phyloP scores from a whole-genome alignment of 1,140 invertebrate genomes.

The Drosophila auraria region DNA sequence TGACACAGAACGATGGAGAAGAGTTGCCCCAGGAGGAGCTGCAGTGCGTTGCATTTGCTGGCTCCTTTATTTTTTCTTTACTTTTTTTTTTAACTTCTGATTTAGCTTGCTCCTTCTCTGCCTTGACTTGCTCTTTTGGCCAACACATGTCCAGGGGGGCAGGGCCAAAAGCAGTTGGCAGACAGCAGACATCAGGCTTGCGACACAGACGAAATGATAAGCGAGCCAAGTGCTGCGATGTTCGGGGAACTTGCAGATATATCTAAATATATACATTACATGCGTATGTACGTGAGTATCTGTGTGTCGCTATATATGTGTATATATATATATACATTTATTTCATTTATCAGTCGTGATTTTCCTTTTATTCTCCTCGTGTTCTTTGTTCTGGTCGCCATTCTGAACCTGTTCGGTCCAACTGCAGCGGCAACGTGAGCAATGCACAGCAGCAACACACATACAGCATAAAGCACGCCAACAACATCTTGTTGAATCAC shows the following conservation, averaged over 20 bases:
- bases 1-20: conserved; percentile 39
- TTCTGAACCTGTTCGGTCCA: conserved; percentile 75
- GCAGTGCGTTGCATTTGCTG: conserved; percentile 26
- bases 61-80: conserved; percentile 4
- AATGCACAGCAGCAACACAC: conserved; percentile 31
- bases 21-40: conserved; percentile 22
- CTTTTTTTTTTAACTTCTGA: background rate
- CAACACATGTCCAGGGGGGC: conserved; percentile 52
- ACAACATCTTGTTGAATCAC: conserved; percentile 80
- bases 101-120: background rate
- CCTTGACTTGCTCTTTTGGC: conserved; percentile 16
- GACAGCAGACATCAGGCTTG: conserved; percentile 46
- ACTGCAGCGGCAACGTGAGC: conserved; percentile 60
- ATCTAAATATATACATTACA: conserved; percentile 44
- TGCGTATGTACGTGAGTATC: conserved; percentile 27
- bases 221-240: conserved; percentile 59
- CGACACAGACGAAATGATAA: conserved; percentile 71
- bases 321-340: conserved; percentile 30
- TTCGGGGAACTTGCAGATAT: conserved; percentile 43
- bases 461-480: conserved; percentile 32
- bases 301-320: conserved; percentile 9
- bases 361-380: conserved; percentile 56
- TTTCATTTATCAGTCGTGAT: conserved; percentile 77
- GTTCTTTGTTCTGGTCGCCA: conserved; percentile 59
- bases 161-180: conserved; percentile 47